Conservation (phyloP, 2,113 vertebrate species). For the Enhydra lutris region DNA sequence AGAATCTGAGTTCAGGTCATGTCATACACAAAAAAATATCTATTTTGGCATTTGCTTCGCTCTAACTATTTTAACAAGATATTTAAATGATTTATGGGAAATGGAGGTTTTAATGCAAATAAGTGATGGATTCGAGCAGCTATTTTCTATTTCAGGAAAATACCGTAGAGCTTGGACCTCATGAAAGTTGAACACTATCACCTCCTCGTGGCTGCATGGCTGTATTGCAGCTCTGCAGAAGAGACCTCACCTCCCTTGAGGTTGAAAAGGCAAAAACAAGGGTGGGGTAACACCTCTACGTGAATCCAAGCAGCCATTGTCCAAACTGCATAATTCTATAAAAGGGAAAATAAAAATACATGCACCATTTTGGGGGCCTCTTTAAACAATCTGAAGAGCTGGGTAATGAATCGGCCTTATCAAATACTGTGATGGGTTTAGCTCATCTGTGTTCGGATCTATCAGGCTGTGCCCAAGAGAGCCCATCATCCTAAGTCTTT, state of each 20-base stretch:
- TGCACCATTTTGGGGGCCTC: background rate
- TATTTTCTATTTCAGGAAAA: background rate
- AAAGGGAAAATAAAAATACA: background rate
- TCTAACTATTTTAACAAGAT: background rate
- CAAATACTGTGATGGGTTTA: background rate
- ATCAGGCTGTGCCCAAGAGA: background rate
- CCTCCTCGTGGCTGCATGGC: background rate
- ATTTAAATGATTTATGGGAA: background rate
- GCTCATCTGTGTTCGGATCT: background rate
- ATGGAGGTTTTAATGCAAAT: background rate
- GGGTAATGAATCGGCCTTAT: background rate
- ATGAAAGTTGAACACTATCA: background rate
- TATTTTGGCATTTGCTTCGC: background rate
- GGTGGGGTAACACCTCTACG: fast-evolving
- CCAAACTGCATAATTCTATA: background rate
- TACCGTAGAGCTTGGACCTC: background rate
- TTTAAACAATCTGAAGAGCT: background rate
- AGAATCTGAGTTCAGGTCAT: background rate
- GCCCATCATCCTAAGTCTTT: background rate
- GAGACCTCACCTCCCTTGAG: background rate
- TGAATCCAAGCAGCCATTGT: background rate
- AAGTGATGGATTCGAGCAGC: background rate
- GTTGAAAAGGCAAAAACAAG: background rate
- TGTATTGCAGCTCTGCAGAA: background rate
- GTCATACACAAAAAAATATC: background rate